These are phyloP conservation scores for Metallyticus violacea DNA, from an alignment of 2,888 invertebrate species.

Conservation along the genomic window DNA sequence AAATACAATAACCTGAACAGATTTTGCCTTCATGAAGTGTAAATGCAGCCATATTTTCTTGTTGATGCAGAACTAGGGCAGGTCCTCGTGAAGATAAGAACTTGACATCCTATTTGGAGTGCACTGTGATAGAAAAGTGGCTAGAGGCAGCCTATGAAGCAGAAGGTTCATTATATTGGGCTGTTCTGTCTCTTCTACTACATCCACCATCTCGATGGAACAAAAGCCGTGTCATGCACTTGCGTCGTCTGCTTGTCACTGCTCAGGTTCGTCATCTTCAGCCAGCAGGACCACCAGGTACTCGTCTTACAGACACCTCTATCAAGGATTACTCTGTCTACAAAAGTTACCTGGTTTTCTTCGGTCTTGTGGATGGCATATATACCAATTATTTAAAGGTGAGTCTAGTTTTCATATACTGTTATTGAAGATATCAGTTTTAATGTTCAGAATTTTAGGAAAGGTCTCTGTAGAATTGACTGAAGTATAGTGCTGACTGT, in stretches of 20 bases:
- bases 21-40: too few species aligned
- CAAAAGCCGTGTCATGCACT: constrained; percentile 63
- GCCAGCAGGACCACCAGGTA: constrained; percentile 60
- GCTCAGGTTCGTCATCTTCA: constrained; percentile 71
- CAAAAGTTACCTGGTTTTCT: constrained; percentile 81
- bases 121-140: constrained; percentile 60
- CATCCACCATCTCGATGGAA: constrained; percentile 78
- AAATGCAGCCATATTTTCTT: too few species aligned
- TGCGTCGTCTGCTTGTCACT: constrained; percentile 71
- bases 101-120: constrained; percentile 68
- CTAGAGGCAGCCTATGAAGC: constrained; percentile 84
- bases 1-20: too few species aligned
- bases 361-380: constrained; percentile 79
- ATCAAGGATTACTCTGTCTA: constrained; percentile 74
- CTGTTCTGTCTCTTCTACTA: constrained; percentile 75
- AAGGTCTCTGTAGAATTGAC: too few species aligned
- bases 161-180: constrained; percentile 89
- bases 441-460: too few species aligned
- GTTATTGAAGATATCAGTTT: background rate
- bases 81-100: constrained; percentile 75
- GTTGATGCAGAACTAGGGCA: constrained; percentile 60
- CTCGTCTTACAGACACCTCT: constrained; percentile 51
- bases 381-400: constrained; percentile 87
- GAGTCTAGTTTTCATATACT: constrained; percentile 36
- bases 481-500: too few species aligned